Conservation (phyloP, 2,113 vertebrate species). For the Amia ocellicauda region DNA sequence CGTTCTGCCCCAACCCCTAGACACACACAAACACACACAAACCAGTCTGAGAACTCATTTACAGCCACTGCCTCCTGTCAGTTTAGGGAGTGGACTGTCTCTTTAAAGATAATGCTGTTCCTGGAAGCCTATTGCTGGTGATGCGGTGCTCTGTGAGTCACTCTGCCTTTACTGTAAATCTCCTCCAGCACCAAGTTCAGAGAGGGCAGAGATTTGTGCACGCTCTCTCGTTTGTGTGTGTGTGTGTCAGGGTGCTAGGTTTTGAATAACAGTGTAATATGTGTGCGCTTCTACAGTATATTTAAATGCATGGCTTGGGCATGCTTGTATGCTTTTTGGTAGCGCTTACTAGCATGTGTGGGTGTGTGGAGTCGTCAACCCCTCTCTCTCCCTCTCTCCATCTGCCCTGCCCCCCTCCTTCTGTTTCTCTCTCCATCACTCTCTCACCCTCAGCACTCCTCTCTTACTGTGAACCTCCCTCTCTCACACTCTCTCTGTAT, state of each 20-base stretch:
- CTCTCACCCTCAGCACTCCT: no score
- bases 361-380: no score
- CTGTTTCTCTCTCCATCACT: no score
- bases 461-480: no score
- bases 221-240: background rate
- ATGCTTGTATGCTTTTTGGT: background rate
- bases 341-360: background rate
- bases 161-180: conserved; percentile 11
- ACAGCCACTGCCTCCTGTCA: background rate
- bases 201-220: no score
- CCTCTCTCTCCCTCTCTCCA: no score
- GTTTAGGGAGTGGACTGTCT: background rate
- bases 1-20: no score
- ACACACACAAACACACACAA: no score
- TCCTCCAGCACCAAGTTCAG: background rate
- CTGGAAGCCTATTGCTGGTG: conserved; percentile 8
- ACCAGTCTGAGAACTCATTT: background rate
- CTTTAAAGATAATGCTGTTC: conserved; percentile 2
- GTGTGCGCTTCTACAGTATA: background rate
- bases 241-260: background rate
- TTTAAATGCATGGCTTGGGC: background rate
- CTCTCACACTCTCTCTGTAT: no score
- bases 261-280: background rate
- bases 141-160: conserved; percentile 1
- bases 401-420: no score